phyloP scores from a whole-genome alignment of 2,888 invertebrate genomes.

The Meteorus cinctellus region DNA sequence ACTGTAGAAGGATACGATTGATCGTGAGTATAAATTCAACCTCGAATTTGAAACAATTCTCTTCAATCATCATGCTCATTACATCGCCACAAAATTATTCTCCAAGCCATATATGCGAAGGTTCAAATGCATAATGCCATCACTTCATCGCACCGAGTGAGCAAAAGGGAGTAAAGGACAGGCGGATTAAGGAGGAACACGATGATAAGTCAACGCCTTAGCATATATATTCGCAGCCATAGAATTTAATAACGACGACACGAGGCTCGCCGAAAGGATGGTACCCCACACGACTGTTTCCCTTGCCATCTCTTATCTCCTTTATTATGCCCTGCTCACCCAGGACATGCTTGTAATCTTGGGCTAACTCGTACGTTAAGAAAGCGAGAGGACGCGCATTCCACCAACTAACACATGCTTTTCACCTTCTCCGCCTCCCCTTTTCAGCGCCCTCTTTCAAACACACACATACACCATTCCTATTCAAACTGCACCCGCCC shows the following conservation, averaged over 20 bases:
- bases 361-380: slow-evolving; percentile 69
- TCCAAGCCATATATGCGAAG: background rate
- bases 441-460: slow-evolving; percentile 13
- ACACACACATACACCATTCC: background rate
- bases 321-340: slow-evolving; percentile 44
- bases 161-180: slow-evolving; percentile 11
- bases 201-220: slow-evolving; percentile 53
- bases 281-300: slow-evolving; percentile 42
- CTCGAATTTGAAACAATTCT: slow-evolving; percentile 25
- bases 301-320: slow-evolving; percentile 24
- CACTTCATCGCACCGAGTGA: slow-evolving; percentile 9
- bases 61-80: background rate
- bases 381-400: slow-evolving; percentile 66
- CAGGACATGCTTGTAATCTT: slow-evolving; percentile 71
- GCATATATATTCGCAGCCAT: slow-evolving; percentile 52
- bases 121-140: slow-evolving; percentile 9
- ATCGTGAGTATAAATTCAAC: slow-evolving; percentile 35
- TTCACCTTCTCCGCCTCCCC: slow-evolving; percentile 38
- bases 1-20: slow-evolving; percentile 23
- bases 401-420: slow-evolving; percentile 69
- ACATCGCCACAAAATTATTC: slow-evolving; percentile 33
- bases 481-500: slow-evolving; percentile 28
- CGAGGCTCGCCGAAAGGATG: slow-evolving; percentile 32
- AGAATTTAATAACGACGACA: slow-evolving; percentile 55
- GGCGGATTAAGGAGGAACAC: slow-evolving; percentile 35